Conservation (phyloP, 1,140 invertebrate genomes). For the Phocides pigmalion region DNA sequence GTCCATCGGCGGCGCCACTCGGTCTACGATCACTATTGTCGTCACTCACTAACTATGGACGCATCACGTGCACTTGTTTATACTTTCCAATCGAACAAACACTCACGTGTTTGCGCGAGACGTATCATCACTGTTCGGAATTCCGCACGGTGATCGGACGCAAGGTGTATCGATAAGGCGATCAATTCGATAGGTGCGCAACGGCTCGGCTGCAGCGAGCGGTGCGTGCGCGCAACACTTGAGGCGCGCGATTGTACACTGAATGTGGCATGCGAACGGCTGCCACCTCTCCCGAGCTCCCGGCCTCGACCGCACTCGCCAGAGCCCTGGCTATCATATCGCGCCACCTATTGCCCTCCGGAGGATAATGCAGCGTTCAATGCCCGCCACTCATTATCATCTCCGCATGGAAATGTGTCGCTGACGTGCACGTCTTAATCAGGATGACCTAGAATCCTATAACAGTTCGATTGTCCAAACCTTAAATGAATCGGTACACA, state of each 20-base stretch:
- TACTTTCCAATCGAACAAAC: conserved; percentile 50
- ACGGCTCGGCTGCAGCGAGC: conserved; percentile 54
- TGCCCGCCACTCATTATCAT: conserved; percentile 60
- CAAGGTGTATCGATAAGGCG: conserved; percentile 61
- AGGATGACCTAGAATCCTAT: conserved; percentile 46
- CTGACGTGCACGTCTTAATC: conserved; percentile 46
- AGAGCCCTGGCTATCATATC: conserved; percentile 69
- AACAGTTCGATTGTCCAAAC: conserved; percentile 39
- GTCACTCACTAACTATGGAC: conserved; percentile 46
- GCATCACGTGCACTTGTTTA: conserved; percentile 60
- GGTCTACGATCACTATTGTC: conserved; percentile 62
- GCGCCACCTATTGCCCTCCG: conserved; percentile 65
- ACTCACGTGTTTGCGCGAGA: conserved; percentile 47
- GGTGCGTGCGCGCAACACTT: conserved; percentile 75
- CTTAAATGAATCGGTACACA: conserved; percentile 27
- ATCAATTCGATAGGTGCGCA: conserved; percentile 54
- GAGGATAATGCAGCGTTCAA: conserved; percentile 67
- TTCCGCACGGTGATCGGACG: conserved; percentile 49
- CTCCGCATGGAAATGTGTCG: conserved; percentile 45
- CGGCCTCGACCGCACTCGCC: conserved; percentile 65
- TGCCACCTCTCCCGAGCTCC: conserved; percentile 73
- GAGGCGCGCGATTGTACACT: conserved; percentile 75
- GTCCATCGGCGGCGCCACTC: conserved; percentile 61
- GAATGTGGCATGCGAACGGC: conserved; percentile 58
- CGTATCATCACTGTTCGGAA: conserved; percentile 51